Evolutionary conservation across 2,113 vertebrate genomes (phyloP).

Genomic region (Antechinus flavipes): DNA sequence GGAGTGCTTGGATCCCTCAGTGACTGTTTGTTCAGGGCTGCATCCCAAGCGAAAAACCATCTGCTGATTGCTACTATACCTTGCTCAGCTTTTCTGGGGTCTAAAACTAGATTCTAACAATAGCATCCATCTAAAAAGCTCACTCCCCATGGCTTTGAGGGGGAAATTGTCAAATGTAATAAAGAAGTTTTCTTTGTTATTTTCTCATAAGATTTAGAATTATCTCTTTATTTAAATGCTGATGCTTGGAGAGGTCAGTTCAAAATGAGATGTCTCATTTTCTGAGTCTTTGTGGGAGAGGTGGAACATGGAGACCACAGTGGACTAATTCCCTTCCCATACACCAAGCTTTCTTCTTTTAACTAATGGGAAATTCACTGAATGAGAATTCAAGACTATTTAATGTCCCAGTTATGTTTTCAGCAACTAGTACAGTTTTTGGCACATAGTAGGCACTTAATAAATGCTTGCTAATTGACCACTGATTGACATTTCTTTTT

Average conservation of each 20-base stretch:
- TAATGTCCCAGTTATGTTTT: background rate
- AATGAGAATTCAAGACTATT: background rate
- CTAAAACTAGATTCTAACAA: constrained; percentile 16
- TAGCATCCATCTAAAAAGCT: background rate
- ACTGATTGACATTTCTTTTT: background rate
- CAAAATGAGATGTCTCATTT: constrained; percentile 38
- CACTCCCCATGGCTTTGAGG: background rate
- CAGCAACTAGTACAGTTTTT: background rate
- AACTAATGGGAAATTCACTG: background rate
- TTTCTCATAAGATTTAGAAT: constrained; percentile 46
- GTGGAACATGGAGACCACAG: background rate
- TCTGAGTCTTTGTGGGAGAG: background rate
- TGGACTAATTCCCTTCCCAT: background rate
- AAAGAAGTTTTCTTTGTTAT: constrained; percentile 34
- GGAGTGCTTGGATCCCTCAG: background rate
- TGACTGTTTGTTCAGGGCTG: constrained; percentile 39
- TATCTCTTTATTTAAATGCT: constrained; percentile 12
- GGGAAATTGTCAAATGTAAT: background rate
- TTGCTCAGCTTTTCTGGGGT: background rate
- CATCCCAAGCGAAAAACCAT: constrained; percentile 41
- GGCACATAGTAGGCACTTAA: background rate
- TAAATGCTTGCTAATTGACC: background rate
- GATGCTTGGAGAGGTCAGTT: constrained; percentile 47
- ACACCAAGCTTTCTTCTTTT: background rate
- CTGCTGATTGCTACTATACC: constrained; percentile 38